These are phyloP conservation scores for Yponomeuta plumbellus DNA, from an alignment of 2,888 invertebrate species.

Conservation along the genomic window DNA sequence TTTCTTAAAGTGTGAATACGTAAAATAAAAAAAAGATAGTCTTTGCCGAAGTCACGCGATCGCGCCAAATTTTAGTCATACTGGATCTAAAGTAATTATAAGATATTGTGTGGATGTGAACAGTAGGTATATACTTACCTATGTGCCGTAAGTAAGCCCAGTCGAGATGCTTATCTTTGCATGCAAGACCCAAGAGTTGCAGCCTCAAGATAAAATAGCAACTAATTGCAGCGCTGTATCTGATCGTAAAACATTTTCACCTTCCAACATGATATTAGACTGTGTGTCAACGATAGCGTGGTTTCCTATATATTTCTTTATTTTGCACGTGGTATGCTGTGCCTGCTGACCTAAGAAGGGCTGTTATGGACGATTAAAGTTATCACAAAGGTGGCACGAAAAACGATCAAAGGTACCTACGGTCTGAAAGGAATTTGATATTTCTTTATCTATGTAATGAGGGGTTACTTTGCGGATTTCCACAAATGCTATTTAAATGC, in stretches of 20 bases:
- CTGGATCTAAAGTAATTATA: neutral
- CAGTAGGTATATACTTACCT: neutral
- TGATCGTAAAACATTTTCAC: constrained; percentile 3
- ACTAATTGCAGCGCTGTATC: neutral
- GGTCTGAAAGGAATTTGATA: too few relatives aligned
- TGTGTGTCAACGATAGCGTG: neutral
- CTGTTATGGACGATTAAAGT: too few relatives aligned
- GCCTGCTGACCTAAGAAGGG: neutral
- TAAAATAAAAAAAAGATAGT: too few relatives aligned
- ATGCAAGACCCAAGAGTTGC: neutral
- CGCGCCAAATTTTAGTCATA: neutral
- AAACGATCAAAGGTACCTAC: too few relatives aligned
- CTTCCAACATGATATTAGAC: neutral
- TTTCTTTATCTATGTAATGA: too few relatives aligned
- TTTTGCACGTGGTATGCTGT: neutral
- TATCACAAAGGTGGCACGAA: too few relatives aligned
- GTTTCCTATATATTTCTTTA: neutral
- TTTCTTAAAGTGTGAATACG: too few relatives aligned
- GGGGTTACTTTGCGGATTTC: too few relatives aligned
- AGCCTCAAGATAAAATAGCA: neutral
- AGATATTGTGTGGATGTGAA: too few relatives aligned
- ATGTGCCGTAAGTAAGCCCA: neutral
- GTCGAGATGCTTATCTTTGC: neutral
- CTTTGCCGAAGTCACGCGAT: too few relatives aligned
- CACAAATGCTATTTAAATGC: too few relatives aligned